Conservation (phyloP, 2,113 vertebrate genomes). For the Ceyx melanurus region DNA sequence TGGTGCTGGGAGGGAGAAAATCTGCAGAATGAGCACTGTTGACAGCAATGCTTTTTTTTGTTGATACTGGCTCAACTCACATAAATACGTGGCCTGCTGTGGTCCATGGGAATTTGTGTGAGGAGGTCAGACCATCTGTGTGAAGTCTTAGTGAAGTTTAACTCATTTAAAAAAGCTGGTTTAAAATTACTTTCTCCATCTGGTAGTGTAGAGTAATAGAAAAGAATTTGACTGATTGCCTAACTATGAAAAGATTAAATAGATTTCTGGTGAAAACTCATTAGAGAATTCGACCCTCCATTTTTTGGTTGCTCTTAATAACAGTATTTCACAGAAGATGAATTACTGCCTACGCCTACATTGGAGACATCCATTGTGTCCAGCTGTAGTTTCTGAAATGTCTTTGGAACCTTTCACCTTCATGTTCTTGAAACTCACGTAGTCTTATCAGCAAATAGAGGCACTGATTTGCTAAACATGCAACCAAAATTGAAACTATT, state of each 20-base stretch:
- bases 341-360: neutral
- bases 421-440: neutral
- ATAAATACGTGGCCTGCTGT: neutral
- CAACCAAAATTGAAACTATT: neutral
- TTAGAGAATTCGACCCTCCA: neutral
- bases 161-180: neutral
- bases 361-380: neutral
- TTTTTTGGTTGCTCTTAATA: neutral
- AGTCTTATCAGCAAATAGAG: neutral
- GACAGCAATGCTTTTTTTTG: neutral
- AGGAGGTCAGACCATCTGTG: conserved; percentile 11
- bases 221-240: neutral
- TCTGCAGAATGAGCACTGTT: neutral
- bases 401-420: neutral
- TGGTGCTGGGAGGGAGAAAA: neutral
- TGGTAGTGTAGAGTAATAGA: neutral
- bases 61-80: neutral
- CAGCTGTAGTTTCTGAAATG: conserved; percentile 32
- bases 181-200: neutral
- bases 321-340: neutral
- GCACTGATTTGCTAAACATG: neutral
- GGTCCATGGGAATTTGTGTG: neutral
- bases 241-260: neutral
- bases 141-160: neutral
- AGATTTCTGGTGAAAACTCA: neutral